Percentiles rank a stretch among this genome's conserved stretches.
These are phyloP conservation scores for Danaus chrysippus DNA, from an alignment of 2,888 invertebrate species.

Conservation along the genomic window DNA sequence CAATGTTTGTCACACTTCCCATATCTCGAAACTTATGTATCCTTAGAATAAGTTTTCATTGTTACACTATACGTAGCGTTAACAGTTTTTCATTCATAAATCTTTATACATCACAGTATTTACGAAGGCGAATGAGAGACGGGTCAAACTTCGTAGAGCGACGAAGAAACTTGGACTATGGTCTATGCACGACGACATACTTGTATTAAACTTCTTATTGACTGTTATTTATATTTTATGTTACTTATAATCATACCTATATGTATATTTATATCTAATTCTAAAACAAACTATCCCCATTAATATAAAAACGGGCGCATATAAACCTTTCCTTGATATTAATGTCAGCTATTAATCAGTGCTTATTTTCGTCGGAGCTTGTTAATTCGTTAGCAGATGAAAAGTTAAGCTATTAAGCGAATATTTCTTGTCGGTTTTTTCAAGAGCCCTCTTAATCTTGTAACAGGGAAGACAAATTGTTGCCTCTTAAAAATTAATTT, in stretches of 20 bases:
- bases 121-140: too few relatives aligned
- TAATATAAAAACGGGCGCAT: background rate
- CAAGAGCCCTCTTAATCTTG: constrained; percentile 52
- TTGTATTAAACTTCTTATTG: too few relatives aligned
- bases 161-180: too few relatives aligned
- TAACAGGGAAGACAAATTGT: constrained; percentile 48
- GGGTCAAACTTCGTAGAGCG: too few relatives aligned
- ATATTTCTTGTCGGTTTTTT: constrained; percentile 53
- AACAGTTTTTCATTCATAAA: too few relatives aligned
- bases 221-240: background rate
- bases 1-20: too few relatives aligned
- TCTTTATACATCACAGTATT: too few relatives aligned
- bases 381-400: constrained; percentile 75
- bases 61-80: too few relatives aligned
- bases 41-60: too few relatives aligned
- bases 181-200: too few relatives aligned
- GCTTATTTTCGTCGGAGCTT: constrained; percentile 63
- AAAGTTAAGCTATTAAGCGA: constrained; percentile 76
- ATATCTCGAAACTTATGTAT: too few relatives aligned
- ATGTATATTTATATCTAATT: background rate
- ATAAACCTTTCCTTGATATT: constrained; percentile 35
- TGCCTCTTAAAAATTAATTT: constrained; percentile 70
- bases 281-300: background rate
- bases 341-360: constrained; percentile 61
- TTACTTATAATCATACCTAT: background rate